These are phyloP conservation scores for Oligia fasciuncula DNA, from an alignment of 2,888 invertebrate species.

Conservation along the genomic window DNA sequence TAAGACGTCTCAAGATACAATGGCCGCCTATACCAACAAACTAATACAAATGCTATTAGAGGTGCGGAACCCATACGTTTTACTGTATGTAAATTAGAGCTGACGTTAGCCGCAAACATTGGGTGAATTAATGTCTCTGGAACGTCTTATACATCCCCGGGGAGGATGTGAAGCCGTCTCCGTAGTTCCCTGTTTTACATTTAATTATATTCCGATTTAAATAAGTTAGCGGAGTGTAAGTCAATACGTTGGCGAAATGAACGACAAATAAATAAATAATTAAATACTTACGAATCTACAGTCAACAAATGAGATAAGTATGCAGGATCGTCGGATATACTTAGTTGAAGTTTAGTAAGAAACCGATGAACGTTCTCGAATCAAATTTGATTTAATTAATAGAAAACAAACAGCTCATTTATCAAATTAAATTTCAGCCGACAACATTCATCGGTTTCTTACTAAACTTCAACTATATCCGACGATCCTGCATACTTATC, in stretches of 20 bases:
- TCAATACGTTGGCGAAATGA: conserved; percentile 30
- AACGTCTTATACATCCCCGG: conserved; percentile 70
- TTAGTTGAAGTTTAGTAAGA: too few species aligned
- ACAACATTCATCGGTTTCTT: too few species aligned
- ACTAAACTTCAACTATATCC: too few species aligned
- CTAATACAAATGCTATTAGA: conserved; percentile 76
- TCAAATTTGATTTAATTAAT: too few species aligned
- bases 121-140: conserved; percentile 81
- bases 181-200: conserved; percentile 60
- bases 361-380: too few species aligned
- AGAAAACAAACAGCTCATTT: too few species aligned
- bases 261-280: not conserved
- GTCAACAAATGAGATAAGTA: too few species aligned
- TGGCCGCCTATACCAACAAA: conserved; percentile 56
- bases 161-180: conserved; percentile 64
- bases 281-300: not conserved
- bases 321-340: too few species aligned
- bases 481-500: too few species aligned
- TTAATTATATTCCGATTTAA: conserved; percentile 58
- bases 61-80: conserved; percentile 73
- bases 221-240: conserved; percentile 28
- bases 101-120: conserved; percentile 83
- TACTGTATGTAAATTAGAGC: conserved; percentile 82
- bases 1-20: conserved; percentile 1
- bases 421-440: too few species aligned